Evolutionary conservation across 2,113 vertebrate species (phyloP).

Genomic region (Leucopternis melanops): DNA sequence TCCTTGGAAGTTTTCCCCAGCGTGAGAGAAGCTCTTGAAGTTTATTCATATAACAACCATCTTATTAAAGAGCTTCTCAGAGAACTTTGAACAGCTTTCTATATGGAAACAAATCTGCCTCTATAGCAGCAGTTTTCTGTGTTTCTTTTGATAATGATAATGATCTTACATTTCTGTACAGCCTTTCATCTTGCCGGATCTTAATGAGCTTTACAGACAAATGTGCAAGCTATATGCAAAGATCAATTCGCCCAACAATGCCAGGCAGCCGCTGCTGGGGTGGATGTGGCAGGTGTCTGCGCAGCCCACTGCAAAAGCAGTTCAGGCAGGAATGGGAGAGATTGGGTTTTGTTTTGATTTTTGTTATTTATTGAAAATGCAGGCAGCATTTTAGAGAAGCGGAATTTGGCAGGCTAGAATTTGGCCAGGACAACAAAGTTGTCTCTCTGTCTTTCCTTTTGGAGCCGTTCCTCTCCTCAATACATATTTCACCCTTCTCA

Average conservation of each 20-base stretch:
- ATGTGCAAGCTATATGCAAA: conserved; percentile 2
- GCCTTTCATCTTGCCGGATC: conserved; percentile 59
- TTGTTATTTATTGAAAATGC: conserved; percentile 41
- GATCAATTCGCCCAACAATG: background rate
- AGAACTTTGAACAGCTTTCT: conserved; percentile 55
- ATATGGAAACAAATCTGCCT: conserved; percentile 57
- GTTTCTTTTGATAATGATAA: conserved; percentile 67
- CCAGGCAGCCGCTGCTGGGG: background rate
- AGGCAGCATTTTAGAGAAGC: conserved; percentile 13
- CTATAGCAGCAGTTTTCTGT: conserved; percentile 46
- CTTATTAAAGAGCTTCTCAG: conserved; percentile 36
- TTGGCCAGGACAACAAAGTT: conserved; percentile 55
- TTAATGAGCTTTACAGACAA: conserved; percentile 61
- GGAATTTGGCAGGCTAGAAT: conserved; percentile 16
- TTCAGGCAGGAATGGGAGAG: background rate
- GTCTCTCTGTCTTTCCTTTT: conserved; percentile 48
- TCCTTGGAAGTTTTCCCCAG: conserved; percentile 45
- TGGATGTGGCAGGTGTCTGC: conserved; percentile 45
- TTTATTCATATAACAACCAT: conserved; percentile 41
- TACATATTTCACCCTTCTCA: background rate
- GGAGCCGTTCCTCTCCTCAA: background rate
- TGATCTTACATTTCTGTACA: conserved; percentile 61
- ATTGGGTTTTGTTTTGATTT: background rate
- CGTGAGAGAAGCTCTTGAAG: conserved; percentile 54
- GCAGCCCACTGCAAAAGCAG: background rate